Base-by-base conservation (phyloP, 2,797 vertebrate genomes). In the Acipenser transmontanus region DNA sequence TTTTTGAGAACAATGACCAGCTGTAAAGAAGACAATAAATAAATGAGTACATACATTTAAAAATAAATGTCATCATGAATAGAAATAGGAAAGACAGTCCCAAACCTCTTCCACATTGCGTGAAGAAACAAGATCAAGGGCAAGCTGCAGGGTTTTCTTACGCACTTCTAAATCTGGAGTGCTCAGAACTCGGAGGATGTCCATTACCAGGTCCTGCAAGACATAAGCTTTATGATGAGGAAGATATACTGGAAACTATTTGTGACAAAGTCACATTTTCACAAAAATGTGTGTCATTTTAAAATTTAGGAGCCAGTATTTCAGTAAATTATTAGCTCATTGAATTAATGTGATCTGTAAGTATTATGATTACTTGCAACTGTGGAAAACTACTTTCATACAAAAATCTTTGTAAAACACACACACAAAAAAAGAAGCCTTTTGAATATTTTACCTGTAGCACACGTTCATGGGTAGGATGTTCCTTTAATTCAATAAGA, bases 1-100 rank as follows among this genome's bases (percentile, higher is more conserved):
- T 99, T 99, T 88, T 99, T 99, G 78, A 99, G 83, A 76, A 99
- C 97, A 61, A 99, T 98, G 73, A 99, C 97, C 82, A 99, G 80
- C 97, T 99, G 81, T 4, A 80, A 70, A 64, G 72, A 34, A 4
- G 34, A 34, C 34, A 34, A 34, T 34, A 34, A 34, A 34, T 4
- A 34, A 34, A 34, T 3, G 34, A 34, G 34, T 4, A 34, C 4
- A 34, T 34, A 4, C 4, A 1, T 34, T 34, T 34, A 34, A 34
- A 34, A 34, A 34, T 34, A 34, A 34, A 34, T 34, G 34, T 34
- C 34, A 34, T 34, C 34, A 34, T 68, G 61, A 47, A 52, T 56
- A 6, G 17, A 62, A 69, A 63, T n/a, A 13, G 61, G n/a, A 12
- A 72, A 50, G 34, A 6, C 9, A 34, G 34, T 34, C 34, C 34